Conservation (phyloP, 2,888 invertebrate genomes). For the Oasisia sp. region DNA sequence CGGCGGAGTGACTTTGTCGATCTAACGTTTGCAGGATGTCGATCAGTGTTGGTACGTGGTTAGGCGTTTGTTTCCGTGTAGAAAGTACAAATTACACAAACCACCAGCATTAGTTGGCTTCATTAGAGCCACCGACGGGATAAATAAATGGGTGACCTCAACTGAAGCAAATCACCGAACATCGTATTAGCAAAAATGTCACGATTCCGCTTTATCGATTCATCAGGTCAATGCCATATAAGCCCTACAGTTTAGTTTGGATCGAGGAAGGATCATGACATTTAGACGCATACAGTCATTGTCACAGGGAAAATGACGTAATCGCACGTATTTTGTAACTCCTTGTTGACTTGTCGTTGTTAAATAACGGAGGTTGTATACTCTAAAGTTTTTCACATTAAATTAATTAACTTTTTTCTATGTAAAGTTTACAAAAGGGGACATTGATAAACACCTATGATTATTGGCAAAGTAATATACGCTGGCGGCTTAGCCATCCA, state of each 20-base stretch:
- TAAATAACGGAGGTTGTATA: no score
- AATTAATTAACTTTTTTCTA: no score
- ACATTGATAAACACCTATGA: no score
- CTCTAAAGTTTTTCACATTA: no score
- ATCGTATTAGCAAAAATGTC: background rate
- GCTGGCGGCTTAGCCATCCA: no score
- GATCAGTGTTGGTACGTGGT: background rate
- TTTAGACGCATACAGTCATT: background rate
- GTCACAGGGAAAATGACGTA: no score
- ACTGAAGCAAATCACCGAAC: background rate
- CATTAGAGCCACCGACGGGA: background rate
- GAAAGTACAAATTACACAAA: background rate
- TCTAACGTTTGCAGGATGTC: background rate
- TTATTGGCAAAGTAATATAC: no score
- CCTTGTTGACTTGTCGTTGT: no score
- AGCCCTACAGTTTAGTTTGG: background rate
- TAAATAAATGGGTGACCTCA: background rate
- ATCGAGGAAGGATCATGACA: background rate
- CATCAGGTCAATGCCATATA: background rate
- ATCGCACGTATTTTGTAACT: no score
- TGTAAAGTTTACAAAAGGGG: no score
- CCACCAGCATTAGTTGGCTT: background rate
- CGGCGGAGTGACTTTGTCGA: background rate
- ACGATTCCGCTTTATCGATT: background rate
- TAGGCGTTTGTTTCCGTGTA: background rate